Conservation (phyloP, 2,888 invertebrate species). For the Synergus umbraculus region DNA sequence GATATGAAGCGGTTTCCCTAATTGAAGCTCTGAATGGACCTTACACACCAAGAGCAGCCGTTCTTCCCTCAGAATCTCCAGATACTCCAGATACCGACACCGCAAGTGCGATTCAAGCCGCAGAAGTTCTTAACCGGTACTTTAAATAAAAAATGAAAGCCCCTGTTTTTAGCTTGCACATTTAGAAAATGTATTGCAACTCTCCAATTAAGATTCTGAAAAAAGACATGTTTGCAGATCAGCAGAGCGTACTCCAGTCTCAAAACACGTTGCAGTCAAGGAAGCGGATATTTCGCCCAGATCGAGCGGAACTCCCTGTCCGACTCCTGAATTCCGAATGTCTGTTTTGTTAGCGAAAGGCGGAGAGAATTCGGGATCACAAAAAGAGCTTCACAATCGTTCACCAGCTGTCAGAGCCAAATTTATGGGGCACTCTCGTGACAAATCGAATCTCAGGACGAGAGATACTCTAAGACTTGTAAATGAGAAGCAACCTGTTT, state of each 20-base stretch:
- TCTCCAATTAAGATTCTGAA: not conserved
- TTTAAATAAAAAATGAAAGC: conserved; percentile 37
- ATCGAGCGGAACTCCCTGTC: conserved; percentile 70
- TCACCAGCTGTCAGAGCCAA: conserved; percentile 72
- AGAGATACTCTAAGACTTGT: conserved; percentile 81
- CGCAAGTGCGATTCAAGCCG: conserved; percentile 81
- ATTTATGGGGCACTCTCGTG: conserved; percentile 68
- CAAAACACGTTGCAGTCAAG: conserved; percentile 68
- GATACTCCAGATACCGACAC: conserved; percentile 83
- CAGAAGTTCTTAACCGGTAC: conserved; percentile 83
- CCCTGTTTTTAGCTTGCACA: not conserved
- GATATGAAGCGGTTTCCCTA: conserved; percentile 95
- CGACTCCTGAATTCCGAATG: conserved; percentile 83
- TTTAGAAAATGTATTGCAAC: not conserved
- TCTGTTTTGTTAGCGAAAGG: conserved; percentile 85
- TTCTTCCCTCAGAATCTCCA: conserved; percentile 77
- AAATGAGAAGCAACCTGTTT: conserved; percentile 79
- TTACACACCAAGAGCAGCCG: conserved; percentile 79
- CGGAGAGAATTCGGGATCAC: conserved; percentile 79
- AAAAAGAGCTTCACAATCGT: conserved; percentile 72
- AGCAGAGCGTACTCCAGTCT: conserved; percentile 70
- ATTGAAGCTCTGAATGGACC: conserved; percentile 98
- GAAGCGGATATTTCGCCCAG: conserved; percentile 70
- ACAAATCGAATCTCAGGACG: conserved; percentile 71
- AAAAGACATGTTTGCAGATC: conserved; percentile 61